phyloP scores from a whole-genome alignment of 2,888 invertebrate genomes.

The Acleris sparsana region DNA sequence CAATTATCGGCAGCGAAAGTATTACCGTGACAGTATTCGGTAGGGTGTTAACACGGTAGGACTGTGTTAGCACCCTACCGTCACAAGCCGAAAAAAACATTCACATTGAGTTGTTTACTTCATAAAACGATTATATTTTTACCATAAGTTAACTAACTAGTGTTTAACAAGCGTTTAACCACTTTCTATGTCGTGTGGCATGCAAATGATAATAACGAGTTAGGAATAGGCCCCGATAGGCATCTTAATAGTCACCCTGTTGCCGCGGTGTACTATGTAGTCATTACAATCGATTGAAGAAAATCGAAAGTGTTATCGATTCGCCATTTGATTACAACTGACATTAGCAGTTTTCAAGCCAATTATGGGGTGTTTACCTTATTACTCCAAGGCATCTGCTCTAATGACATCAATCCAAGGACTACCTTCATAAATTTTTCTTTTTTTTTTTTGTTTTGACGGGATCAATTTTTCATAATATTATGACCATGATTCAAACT shows the following conservation, averaged over 20 bases:
- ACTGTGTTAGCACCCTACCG: no score
- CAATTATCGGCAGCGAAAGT: no score
- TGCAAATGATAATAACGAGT: conserved; percentile 55
- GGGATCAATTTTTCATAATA: no score
- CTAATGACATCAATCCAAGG: not conserved
- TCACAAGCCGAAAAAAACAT: not conserved
- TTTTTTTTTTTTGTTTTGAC: no score
- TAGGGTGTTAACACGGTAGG: no score
- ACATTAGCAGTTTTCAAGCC: not conserved
- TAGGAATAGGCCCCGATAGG: conserved; percentile 25
- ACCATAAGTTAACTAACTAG: not conserved
- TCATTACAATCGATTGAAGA: conserved; percentile 30
- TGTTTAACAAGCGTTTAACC: conserved; percentile 29
- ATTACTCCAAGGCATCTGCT: not conserved
- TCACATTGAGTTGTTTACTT: not conserved
- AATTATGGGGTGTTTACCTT: conserved; percentile 11
- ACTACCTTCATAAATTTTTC: no score
- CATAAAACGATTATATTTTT: not conserved
- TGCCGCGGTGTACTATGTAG: conserved; percentile 10
- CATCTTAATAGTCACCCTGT: conserved; percentile 30
- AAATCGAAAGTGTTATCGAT: conserved; percentile 36
- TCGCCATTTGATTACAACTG: conserved; percentile 14
- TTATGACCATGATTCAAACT: no score
- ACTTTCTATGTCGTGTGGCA: conserved; percentile 66
- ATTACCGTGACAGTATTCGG: no score